Evolutionary conservation across 2,888 invertebrate genomes (phyloP).

Genomic region (Lasius platythorax): DNA sequence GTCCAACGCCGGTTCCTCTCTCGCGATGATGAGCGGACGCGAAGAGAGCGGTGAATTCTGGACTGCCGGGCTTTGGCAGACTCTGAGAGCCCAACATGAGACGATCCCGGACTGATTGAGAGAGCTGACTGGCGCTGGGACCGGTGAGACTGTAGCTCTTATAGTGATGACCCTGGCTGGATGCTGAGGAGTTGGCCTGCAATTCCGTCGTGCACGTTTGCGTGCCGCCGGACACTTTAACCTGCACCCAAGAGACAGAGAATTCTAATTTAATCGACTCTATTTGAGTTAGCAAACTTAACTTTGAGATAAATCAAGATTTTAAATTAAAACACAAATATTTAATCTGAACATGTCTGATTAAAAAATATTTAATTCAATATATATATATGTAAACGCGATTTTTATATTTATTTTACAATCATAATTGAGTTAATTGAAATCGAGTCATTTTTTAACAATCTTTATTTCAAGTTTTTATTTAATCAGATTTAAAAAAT

Average conservation of each 20-base stretch:
- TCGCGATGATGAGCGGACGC: slow-evolving; percentile 85
- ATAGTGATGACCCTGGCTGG: slow-evolving; percentile 89
- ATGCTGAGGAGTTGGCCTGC: slow-evolving; percentile 86
- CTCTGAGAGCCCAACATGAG: slow-evolving; percentile 95
- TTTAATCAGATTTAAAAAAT: not conserved
- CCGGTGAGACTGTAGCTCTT: slow-evolving; percentile 95
- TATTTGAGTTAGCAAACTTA: not conserved
- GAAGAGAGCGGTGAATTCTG: slow-evolving; percentile 90
- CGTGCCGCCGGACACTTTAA: slow-evolving; percentile 96
- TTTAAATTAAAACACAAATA: not conserved
- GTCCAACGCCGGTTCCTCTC: slow-evolving; percentile 79
- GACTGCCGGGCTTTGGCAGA: slow-evolving; percentile 92
- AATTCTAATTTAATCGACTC: not conserved
- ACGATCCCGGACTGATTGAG: slow-evolving; percentile 94
- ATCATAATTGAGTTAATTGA: too few relatives aligned
- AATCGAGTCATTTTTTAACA: not conserved
- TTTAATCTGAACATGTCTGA: not conserved
- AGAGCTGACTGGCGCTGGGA: slow-evolving; percentile 94
- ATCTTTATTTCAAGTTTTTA: not conserved
- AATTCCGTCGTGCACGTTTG: slow-evolving; percentile 94
- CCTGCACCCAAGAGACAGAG: slow-evolving; percentile 75
- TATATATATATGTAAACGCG: too few relatives aligned
- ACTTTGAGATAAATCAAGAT: not conserved
- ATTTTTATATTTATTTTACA: too few relatives aligned
- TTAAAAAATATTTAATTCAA: not conserved